Conservation (phyloP, 2,797 vertebrate species). For the Phalanger gymnotis region DNA sequence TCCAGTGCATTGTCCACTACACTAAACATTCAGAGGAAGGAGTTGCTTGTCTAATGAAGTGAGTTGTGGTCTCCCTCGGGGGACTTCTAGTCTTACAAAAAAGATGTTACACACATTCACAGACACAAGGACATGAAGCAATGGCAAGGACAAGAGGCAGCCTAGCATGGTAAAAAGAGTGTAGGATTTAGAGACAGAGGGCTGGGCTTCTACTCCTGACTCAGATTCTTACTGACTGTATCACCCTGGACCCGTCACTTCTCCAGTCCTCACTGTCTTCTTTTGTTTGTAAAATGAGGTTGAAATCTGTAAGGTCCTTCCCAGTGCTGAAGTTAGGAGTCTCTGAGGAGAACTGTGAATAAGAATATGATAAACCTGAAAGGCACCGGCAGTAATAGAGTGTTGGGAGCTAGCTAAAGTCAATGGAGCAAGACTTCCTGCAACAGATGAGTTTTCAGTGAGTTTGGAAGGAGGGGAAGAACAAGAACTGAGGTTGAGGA, state of each 20-base stretch:
- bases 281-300: neutral
- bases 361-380: neutral
- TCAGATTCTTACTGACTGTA: neutral
- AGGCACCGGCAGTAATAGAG: neutral
- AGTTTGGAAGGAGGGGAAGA: neutral
- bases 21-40: neutral
- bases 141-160: neutral
- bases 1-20: neutral
- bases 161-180: neutral
- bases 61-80: neutral
- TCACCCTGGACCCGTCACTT: neutral
- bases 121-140: neutral
- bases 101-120: neutral
- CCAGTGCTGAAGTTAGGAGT: neutral
- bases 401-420: neutral
- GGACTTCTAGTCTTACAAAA: neutral
- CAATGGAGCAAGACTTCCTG: neutral
- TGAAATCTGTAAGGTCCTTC: neutral
- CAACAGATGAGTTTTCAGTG: neutral
- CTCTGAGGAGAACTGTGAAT: neutral
- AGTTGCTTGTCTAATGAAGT: neutral
- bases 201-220: fast-evolving
- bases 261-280: neutral
- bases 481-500: neutral
- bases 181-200: neutral